phyloP scores from a whole-genome alignment of 2,113 vertebrate species.

The Ginglymostoma cirratum region DNA sequence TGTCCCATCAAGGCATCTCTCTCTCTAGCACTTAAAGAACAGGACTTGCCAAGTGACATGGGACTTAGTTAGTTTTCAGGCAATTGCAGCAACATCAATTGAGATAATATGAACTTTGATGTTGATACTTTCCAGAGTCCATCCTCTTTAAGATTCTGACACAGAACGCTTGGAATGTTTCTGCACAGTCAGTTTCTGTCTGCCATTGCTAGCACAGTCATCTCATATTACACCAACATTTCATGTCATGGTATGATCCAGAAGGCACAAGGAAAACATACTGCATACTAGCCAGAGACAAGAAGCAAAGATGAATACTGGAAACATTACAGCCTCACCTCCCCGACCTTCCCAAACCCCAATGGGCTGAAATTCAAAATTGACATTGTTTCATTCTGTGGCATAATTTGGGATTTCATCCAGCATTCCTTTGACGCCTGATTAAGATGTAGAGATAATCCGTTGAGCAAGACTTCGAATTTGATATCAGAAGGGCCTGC shows the following conservation, averaged over 20 bases:
- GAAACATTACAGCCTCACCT: background rate
- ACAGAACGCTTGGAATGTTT: background rate
- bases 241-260: background rate
- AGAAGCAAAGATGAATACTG: background rate
- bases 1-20: background rate
- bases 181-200: background rate
- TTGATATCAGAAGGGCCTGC: background rate
- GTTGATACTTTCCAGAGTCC: background rate
- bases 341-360: no score
- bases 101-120: background rate
- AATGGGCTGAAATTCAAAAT: background rate
- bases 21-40: background rate
- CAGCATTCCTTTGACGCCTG: background rate
- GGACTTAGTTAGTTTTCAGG: background rate
- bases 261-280: background rate
- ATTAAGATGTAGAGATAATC: background rate
- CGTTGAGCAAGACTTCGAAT: background rate
- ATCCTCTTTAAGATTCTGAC: background rate
- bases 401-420: background rate
- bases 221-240: background rate
- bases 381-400: constrained; percentile 6
- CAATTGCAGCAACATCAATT: background rate
- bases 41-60: background rate
- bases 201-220: background rate
- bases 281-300: background rate